phyloP scores from a whole-genome alignment of 2,888 invertebrate species.

The Synanthedon formicaeformis region DNA sequence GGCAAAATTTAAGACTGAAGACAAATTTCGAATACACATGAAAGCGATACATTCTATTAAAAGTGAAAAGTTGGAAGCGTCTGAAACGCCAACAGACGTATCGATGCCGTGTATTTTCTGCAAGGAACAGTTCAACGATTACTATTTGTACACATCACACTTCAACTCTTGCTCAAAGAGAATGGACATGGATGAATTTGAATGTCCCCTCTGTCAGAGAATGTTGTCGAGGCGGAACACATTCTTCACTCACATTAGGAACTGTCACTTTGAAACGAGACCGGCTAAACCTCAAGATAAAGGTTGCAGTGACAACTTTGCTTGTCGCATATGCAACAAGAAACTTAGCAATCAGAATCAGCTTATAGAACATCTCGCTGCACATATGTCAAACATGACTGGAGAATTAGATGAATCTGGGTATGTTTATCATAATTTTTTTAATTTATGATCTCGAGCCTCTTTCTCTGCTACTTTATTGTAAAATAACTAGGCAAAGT shows the following conservation, averaged over 20 bases:
- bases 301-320: constrained; percentile 13
- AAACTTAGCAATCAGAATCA: constrained; percentile 40
- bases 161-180: constrained; percentile 34
- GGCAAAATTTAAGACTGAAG: constrained; percentile 42
- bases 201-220: constrained; percentile 45
- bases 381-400: constrained; percentile 45
- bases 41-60: constrained; percentile 30
- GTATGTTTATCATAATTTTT: constrained; percentile 15
- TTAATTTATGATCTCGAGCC: neutral
- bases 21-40: constrained; percentile 52
- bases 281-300: constrained; percentile 3
- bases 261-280: constrained; percentile 30
- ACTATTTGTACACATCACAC: constrained; percentile 38
- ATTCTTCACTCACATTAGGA: constrained; percentile 41
- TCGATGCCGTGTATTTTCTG: constrained; percentile 50
- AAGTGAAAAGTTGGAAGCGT: constrained; percentile 2
- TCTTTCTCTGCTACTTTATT: neutral
- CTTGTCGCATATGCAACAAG: constrained; percentile 52
- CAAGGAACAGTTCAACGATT: constrained; percentile 33
- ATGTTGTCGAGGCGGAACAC: constrained; percentile 24
- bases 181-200: constrained; percentile 19
- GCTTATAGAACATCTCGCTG: constrained; percentile 51
- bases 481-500: too few species aligned
- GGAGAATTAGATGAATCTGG: constrained; percentile 28
- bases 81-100: constrained; percentile 8